Evolutionary conservation across 2,797 vertebrate species (phyloP).

Genomic region (Brotogeris chrysoptera): DNA sequence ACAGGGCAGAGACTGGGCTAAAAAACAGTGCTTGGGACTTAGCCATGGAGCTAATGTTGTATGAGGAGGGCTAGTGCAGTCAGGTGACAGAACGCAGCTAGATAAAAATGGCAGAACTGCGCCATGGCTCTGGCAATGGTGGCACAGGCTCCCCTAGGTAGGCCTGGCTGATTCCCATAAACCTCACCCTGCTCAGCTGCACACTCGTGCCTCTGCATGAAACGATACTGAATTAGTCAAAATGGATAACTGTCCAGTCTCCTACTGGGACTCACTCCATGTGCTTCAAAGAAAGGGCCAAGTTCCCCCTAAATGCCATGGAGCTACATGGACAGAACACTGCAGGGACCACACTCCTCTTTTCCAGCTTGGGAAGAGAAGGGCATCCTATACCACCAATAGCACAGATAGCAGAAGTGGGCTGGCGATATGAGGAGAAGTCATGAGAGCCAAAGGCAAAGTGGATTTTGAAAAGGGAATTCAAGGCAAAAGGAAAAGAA

Average conservation of each 20-base stretch:
- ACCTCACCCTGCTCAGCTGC: neutral
- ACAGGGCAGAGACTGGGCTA: neutral
- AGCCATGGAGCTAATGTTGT: fast-evolving
- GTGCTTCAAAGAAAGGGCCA: neutral
- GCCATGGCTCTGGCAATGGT: fast-evolving
- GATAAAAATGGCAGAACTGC: fast-evolving
- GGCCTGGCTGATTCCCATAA: neutral
- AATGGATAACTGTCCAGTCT: neutral
- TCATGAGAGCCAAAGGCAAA: neutral
- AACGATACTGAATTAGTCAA: neutral
- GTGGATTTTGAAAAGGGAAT: neutral
- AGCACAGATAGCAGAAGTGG: neutral
- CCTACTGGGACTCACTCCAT: neutral
- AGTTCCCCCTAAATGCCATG: neutral
- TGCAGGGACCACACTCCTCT: neutral
- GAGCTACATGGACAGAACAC: neutral
- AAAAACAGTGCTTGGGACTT: neutral
- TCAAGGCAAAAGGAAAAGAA: neutral
- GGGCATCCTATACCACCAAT: neutral
- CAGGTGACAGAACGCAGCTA: neutral
- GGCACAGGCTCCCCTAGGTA: neutral
- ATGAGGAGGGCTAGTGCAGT: neutral
- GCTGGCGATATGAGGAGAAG: neutral
- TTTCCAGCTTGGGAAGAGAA: neutral
- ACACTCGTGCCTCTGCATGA: fast-evolving